Base-by-base conservation (phyloP, 2,888 invertebrate species). In the Eremobia ochroleuca region DNA sequence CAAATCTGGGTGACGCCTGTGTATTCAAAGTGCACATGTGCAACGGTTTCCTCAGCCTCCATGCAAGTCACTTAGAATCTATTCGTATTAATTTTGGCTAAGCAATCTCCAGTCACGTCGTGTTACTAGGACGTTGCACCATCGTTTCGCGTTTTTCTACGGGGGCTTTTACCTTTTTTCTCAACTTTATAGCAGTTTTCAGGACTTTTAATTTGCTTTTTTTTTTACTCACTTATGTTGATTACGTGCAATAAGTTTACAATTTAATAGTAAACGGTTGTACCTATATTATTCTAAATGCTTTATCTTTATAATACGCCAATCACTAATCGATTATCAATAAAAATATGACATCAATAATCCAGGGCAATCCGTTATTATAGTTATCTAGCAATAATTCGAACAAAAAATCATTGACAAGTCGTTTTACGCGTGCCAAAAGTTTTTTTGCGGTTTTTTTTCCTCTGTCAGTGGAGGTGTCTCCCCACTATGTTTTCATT, bases 401-500 rank as follows among this genome's bases (percentile, higher is more conserved):
- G 28, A 18, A 76, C 74, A 86, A 91, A 92, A 91, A 85, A 80
- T n/a, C 4, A 4, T 68, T 90, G 88, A 91, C 89, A 90, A 87
- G 91, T 87, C 80, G 81, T 87, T 73, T 89, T 88, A 83, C 89
- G 82, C 85, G 83, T 87, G 87, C 87, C 88, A 88, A 82, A 84
- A 62, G 43, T 0, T n/a, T 59, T 62, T 69, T 89, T 84, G 75
- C n/a, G 11, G 66, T 88, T 87, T 89, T 88, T 79, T 34, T 84
- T 64, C 49, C 37, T n/a, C 55, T 59, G 62, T 75, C 82, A n/a
- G 71, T 78, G 77, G 64, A 71, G 76, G 66, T 80, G 58, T 88
- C 91, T 78, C 85, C 91, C 91, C 92, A 91, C 91, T 69, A 59
- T 91, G 91, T 94, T 92, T 92, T 92, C 88, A 92, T 92, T 93